Evolutionary conservation across 64 coral and sea anemone species (phyloP).

Genomic region (Trachythela sp.): DNA sequence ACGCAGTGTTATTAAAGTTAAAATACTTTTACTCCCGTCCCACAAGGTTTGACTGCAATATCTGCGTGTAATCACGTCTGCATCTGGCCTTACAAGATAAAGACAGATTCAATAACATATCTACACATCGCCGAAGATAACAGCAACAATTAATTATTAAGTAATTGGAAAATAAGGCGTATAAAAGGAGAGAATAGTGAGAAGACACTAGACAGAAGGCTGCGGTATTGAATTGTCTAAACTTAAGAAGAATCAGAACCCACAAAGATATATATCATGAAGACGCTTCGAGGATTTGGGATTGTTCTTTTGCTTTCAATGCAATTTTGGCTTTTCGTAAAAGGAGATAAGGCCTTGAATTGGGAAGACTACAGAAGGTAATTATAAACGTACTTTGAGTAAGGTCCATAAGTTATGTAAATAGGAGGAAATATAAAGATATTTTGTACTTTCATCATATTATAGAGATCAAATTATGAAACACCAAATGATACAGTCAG

Average conservation of each 20-base stretch:
- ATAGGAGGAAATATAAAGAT: neutral
- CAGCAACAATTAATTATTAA: neutral
- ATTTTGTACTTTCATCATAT: neutral
- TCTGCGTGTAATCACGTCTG: neutral
- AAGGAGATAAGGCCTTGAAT: neutral
- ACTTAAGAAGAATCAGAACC: neutral
- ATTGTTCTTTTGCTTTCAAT: neutral
- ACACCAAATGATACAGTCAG: too few relatives aligned
- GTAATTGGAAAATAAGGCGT: neutral
- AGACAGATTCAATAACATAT: neutral
- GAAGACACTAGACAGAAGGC: neutral
- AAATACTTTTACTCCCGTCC: neutral
- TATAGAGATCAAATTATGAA: neutral
- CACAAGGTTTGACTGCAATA: neutral
- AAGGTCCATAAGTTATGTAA: neutral
- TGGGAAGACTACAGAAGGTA: neutral
- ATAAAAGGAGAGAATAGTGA: neutral
- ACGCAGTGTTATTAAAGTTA: neutral
- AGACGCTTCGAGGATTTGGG: neutral
- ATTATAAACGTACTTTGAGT: neutral
- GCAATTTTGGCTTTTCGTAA: neutral
- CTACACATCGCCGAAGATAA: neutral
- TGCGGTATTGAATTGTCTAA: neutral
- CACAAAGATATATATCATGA: neutral
- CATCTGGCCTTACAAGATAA: slow-evolving; percentile 6